Conservation (phyloP, 92 coral and sea anemone genomes). For the Umimayanthus kanabou region DNA sequence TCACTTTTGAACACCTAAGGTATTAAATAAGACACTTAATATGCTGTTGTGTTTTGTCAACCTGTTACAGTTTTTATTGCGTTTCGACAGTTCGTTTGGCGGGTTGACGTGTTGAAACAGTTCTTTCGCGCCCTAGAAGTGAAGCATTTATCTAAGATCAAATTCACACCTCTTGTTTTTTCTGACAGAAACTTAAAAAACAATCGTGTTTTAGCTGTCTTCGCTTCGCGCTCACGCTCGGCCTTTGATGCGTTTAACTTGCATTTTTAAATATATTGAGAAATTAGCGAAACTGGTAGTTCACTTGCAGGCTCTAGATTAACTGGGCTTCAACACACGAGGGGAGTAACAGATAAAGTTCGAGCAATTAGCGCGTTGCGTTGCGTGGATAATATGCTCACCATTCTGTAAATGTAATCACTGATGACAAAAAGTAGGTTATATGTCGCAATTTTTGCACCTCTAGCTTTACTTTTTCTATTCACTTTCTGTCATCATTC, state of each 20-base stretch:
- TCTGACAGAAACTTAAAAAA: constrained; percentile 70
- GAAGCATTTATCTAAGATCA: constrained; percentile 86
- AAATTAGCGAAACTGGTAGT: constrained; percentile 42
- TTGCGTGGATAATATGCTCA: constrained; percentile 49
- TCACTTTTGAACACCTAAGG: constrained; percentile 67
- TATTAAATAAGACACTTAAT: constrained; percentile 79
- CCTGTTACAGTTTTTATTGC: constrained; percentile 70
- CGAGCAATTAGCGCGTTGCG: constrained; percentile 43
- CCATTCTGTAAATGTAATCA: constrained; percentile 54
- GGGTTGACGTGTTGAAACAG: constrained; percentile 94
- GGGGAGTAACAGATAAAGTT: constrained; percentile 32
- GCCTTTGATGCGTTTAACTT: neutral
- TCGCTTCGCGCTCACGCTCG: constrained; percentile 48
- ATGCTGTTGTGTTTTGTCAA: constrained; percentile 87
- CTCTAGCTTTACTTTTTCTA: constrained; percentile 77
- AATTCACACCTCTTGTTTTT: constrained; percentile 79
- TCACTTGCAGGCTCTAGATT: constrained; percentile 28
- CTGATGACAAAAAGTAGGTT: constrained; percentile 73
- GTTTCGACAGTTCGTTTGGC: constrained; percentile 80
- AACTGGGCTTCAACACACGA: constrained; percentile 18
- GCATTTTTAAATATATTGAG: constrained; percentile 21
- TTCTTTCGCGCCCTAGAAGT: constrained; percentile 71
- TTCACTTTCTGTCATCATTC: constrained; percentile 77
- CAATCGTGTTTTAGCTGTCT: constrained; percentile 57
- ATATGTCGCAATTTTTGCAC: constrained; percentile 66